These are phyloP conservation scores for Lepus timidus DNA, from an alignment of 2,113 vertebrate species.

Conservation along the genomic window DNA sequence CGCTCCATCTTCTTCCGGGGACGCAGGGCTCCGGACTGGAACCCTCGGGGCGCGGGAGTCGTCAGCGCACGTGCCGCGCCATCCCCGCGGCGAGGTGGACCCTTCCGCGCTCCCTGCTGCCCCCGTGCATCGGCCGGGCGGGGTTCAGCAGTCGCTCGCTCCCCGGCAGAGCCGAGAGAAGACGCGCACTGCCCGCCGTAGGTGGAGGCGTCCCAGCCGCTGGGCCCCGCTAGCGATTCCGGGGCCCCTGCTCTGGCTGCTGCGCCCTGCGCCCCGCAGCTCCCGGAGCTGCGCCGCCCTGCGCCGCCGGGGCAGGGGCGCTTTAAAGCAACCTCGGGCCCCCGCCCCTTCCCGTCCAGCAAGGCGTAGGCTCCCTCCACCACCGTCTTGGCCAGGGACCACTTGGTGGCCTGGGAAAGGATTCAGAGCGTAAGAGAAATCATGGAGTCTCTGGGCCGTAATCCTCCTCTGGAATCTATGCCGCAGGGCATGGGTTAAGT, in stretches of 20 bases:
- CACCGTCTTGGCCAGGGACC: not conserved
- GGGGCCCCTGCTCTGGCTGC: not conserved
- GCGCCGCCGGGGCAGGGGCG: not conserved
- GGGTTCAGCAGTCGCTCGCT: not conserved
- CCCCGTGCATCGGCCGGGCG: not conserved
- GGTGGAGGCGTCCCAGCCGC: not conserved
- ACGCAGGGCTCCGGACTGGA: not conserved
- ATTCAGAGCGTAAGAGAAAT: constrained; percentile 3
- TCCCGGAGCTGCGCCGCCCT: constrained; percentile 35
- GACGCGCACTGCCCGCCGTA: not conserved
- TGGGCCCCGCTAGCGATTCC: not conserved
- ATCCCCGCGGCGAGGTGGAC: constrained; percentile 23
- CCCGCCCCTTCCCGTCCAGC: constrained; percentile 19
- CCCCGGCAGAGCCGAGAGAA: not conserved
- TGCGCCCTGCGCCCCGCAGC: constrained; percentile 1
- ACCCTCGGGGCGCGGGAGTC: constrained; percentile 41
- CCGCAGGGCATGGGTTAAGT: not conserved
- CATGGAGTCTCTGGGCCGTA: not conserved
- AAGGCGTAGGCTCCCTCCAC: not conserved
- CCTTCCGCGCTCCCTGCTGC: not conserved
- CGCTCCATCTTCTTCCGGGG: constrained; percentile 86
- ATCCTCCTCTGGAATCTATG: not conserved
- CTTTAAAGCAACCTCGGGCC: constrained; percentile 75
- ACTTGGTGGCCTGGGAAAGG: not conserved
- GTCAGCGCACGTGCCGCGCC: constrained; percentile 68